These are phyloP conservation scores for Meloe dianella DNA, from an alignment of 2,888 invertebrate species.

Conservation along the genomic window DNA sequence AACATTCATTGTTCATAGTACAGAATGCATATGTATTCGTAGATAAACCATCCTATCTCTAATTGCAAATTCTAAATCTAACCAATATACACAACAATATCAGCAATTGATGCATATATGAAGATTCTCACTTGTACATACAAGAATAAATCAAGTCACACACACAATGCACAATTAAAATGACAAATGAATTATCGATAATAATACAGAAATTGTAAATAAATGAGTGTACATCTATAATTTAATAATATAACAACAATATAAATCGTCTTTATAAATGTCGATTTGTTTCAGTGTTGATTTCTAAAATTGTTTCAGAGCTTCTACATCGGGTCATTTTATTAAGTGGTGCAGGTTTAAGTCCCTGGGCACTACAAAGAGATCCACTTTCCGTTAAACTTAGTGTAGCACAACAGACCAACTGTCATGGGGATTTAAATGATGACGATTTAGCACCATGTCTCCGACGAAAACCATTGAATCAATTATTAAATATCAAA, in stretches of 20 bases:
- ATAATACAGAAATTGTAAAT: not conserved
- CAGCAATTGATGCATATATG: not conserved
- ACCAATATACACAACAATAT: not conserved
- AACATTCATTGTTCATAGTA: constrained; percentile 33
- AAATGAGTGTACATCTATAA: not conserved
- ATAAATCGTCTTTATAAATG: constrained; percentile 29
- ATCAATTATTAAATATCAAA: constrained; percentile 74
- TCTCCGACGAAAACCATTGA: constrained; percentile 77
- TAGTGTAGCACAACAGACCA: constrained; percentile 80
- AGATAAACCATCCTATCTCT: constrained; percentile 34
- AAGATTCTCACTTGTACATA: not conserved
- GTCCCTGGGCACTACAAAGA: constrained; percentile 90
- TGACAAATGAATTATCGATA: not conserved
- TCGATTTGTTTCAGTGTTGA: no score
- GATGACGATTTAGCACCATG: constrained; percentile 87
- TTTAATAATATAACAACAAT: constrained; percentile 25
- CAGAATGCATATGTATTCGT: constrained; percentile 33
- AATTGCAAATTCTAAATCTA: constrained; percentile 27
- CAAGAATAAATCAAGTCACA: not conserved
- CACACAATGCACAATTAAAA: not conserved
- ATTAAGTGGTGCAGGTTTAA: constrained; percentile 87
- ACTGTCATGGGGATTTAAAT: constrained; percentile 81
- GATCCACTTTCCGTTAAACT: constrained; percentile 83
- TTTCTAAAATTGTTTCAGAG: constrained; percentile 72
- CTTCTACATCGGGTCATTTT: constrained; percentile 86